Conservation (phyloP, 1,140 invertebrate species). For the Hylaeus anthracinus region DNA sequence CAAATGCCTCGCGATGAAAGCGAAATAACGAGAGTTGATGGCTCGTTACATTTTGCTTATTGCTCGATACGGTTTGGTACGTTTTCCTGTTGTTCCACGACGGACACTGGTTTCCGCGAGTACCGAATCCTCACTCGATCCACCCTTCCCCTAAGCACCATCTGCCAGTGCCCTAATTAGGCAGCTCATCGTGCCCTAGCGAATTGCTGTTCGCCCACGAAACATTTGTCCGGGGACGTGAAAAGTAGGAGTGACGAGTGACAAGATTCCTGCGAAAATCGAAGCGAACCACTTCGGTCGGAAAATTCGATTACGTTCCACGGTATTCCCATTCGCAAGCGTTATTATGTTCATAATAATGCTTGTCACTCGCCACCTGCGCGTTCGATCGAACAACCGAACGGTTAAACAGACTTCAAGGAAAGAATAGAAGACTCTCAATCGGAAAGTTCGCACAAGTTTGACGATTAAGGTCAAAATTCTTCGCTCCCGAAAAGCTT, state of each 20-base stretch:
- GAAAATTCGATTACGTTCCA: conserved; percentile 14
- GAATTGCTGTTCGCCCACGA: conserved; percentile 46
- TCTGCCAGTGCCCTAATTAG: conserved; percentile 60
- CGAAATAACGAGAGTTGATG: conserved; percentile 39
- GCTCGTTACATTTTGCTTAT: conserved; percentile 40
- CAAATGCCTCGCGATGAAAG: conserved; percentile 3
- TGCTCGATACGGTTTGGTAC: conserved; percentile 30
- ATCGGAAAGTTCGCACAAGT: too few species aligned
- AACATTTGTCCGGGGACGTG: conserved; percentile 17
- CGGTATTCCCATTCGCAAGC: background rate
- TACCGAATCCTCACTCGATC: conserved; percentile 36
- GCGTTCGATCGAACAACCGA: too few species aligned
- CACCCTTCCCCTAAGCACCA: conserved; percentile 41
- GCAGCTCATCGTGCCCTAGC: conserved; percentile 46
- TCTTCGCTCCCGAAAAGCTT: background rate
- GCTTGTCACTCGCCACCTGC: too few species aligned
- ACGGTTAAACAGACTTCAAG: too few species aligned
- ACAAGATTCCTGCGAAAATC: background rate
- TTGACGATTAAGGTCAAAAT: too few species aligned
- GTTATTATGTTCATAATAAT: too few species aligned
- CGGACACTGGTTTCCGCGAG: conserved; percentile 16
- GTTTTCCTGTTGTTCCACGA: conserved; percentile 33
- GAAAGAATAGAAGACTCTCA: too few species aligned
- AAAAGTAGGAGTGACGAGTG: conserved; percentile 19
- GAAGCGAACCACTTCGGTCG: background rate